A percentile compares a stretch with the other conserved stretches of the same genome.
These are phyloP conservation scores for Diplolepis rosae DNA, from an alignment of 2,888 invertebrate species.

Conservation along the genomic window DNA sequence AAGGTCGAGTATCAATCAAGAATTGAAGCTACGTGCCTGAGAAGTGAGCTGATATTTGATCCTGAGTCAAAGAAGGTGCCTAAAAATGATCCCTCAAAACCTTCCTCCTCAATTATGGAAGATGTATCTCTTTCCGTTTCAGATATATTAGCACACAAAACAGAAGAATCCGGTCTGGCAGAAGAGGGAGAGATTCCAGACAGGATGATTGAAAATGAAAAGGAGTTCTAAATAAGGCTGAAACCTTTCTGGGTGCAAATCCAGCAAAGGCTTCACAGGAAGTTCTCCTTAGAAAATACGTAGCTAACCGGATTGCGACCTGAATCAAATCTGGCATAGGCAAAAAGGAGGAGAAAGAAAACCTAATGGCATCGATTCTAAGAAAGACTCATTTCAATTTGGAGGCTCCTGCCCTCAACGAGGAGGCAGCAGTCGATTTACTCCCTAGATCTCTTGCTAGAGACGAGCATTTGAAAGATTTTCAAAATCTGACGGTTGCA, in stretches of 20 bases:
- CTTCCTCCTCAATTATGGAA: no score
- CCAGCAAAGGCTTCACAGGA: no score
- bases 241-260: no score
- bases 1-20: background rate
- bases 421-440: slow-evolving; percentile 16
- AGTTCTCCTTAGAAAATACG: background rate
- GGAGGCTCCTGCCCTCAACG: slow-evolving; percentile 34
- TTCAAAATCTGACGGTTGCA: slow-evolving; percentile 27
- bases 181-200: slow-evolving; percentile 19
- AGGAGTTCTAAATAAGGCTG: background rate
- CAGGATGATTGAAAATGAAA: background rate
- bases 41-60: background rate
- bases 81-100: no score
- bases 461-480: slow-evolving; percentile 24
- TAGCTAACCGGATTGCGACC: slow-evolving; percentile 9
- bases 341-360: slow-evolving; percentile 23
- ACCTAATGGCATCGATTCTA: slow-evolving; percentile 11
- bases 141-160: no score
- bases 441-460: slow-evolving; percentile 16
- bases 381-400: slow-evolving; percentile 32
- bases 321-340: slow-evolving; percentile 17
- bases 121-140: background rate
- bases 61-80: background rate
- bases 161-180: background rate
- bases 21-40: background rate